phyloP scores from a whole-genome alignment of 2,113 vertebrate species.

The Ammodytes marinus region DNA sequence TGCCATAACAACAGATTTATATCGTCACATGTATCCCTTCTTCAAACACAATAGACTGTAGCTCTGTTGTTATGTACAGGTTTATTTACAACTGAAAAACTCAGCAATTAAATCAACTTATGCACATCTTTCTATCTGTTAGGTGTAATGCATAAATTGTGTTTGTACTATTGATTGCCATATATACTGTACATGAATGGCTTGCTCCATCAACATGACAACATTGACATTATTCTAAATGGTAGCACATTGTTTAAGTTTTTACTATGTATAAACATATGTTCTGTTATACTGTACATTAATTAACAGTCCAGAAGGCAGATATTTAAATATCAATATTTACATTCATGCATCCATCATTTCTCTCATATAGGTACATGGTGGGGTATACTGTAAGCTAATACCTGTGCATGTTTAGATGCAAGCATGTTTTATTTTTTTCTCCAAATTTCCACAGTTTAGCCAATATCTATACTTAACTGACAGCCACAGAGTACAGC shows the following conservation, averaged over 20 bases:
- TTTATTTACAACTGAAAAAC: constrained; percentile 98
- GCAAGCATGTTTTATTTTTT: constrained; percentile 83
- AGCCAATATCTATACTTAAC: constrained; percentile 67
- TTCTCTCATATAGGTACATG: constrained; percentile 85
- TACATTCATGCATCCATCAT: constrained; percentile 95
- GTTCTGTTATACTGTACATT: constrained; percentile 84
- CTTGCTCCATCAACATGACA: constrained; percentile 89
- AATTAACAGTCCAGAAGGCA: constrained; percentile 90
- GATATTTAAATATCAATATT: constrained; percentile 88
- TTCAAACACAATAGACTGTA: constrained; percentile 65
- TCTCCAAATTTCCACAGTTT: constrained; percentile 78
- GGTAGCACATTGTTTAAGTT: constrained; percentile 86
- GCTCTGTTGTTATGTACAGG: constrained; percentile 83
- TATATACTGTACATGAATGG: constrained; percentile 88
- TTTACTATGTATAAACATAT: constrained; percentile 84
- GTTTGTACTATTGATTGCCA: constrained; percentile 86
- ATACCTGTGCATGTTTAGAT: constrained; percentile 79
- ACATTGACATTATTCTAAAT: constrained; percentile 83
- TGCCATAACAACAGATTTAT: constrained; percentile 22
- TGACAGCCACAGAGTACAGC: constrained; percentile 71
- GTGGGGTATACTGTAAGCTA: constrained; percentile 81
- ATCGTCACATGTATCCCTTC: constrained; percentile 46
- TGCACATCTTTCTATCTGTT: constrained; percentile 85
- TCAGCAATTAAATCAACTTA: constrained; percentile 86
- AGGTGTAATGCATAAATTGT: constrained; percentile 87